These are phyloP conservation scores for Bufotes viridis DNA, from an alignment of 2,797 vertebrate species.

Conservation along the genomic window DNA sequence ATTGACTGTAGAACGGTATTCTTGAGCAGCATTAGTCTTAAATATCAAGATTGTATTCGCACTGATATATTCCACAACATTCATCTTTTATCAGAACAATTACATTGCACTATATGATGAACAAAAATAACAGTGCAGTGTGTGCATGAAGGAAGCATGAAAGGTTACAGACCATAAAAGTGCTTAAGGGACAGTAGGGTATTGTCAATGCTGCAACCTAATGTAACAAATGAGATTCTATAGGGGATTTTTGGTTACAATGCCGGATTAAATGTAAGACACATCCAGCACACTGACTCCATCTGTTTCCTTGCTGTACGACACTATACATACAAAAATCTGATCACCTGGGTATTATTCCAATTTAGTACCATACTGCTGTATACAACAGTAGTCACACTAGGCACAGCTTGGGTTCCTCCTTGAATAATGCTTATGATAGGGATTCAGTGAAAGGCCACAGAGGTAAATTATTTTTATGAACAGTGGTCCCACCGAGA, in stretches of 20 bases:
- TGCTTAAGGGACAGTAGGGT: background rate
- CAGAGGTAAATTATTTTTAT: slow-evolving; percentile 32
- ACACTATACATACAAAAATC: background rate
- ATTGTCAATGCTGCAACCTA: background rate
- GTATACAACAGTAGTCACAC: slow-evolving; percentile 6
- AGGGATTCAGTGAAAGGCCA: slow-evolving; percentile 17
- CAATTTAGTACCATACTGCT: slow-evolving; percentile 24
- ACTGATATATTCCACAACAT: background rate
- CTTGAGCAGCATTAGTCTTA: background rate
- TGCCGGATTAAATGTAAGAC: slow-evolving; percentile 9
- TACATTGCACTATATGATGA: background rate
- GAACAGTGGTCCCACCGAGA: slow-evolving; percentile 36
- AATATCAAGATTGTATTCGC: background rate
- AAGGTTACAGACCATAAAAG: background rate
- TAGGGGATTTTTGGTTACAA: background rate
- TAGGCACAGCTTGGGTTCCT: slow-evolving; percentile 20
- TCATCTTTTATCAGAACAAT: background rate
- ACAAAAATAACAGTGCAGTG: background rate
- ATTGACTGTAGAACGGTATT: no score
- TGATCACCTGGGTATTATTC: slow-evolving; percentile 22
- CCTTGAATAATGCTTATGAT: slow-evolving; percentile 30
- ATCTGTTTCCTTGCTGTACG: background rate
- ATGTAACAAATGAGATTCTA: background rate
- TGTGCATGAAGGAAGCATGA: background rate
- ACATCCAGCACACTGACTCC: background rate